Evolutionary conservation across 1,140 invertebrate genomes (phyloP), one percentile per base, ranked within the genome.

Genomic region (Drosophila paulistorum): DNA sequence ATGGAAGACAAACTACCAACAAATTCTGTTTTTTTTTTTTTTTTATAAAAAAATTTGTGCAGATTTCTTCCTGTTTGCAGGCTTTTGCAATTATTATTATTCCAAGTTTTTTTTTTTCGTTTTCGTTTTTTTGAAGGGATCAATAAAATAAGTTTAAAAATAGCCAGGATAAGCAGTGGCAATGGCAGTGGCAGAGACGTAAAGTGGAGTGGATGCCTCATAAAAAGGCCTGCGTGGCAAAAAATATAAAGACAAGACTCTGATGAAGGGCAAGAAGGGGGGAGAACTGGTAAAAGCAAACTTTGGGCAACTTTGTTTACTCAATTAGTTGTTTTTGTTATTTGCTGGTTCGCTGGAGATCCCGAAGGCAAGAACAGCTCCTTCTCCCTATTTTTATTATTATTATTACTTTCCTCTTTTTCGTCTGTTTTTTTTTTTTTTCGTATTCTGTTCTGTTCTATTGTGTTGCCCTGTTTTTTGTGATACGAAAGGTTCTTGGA

Each of bases 91-190:
- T 87, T 87, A 87, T 87, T 87, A 39, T 86, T 74, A 51, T 51
- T 51, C 20, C 3, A 11, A 13, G 37, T 51, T 51, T 48, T 17
- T 17, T 17, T 17, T 14, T 45, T 20, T 51, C 20, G 11, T 20
- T 3, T 51, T 11, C 10, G 2, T 51, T 23, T 51, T 20, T 11
- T 20, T 14, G 45, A 79, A 68, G 84, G 83, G 83, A 87, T 87
- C 83, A 87, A 87, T 87, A 87, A 89, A 83, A 87, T 79, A 87
- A 87, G 79, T 87, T 87, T 83, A 87, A 82, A 86, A 79, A 86
- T 82, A 86, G 79, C 79, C 68, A 13, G 26, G 64, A 54, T 65
- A 23, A 30, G 41, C 37, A 30, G 13, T 26, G 9, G 63, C 11
- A 39, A 11, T 51, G 45, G 10, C 57, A 14, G 33, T 11, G 62